Evolutionary conservation across 2,113 vertebrate species (phyloP).

Genomic region (Ctenomys sociabilis): DNA sequence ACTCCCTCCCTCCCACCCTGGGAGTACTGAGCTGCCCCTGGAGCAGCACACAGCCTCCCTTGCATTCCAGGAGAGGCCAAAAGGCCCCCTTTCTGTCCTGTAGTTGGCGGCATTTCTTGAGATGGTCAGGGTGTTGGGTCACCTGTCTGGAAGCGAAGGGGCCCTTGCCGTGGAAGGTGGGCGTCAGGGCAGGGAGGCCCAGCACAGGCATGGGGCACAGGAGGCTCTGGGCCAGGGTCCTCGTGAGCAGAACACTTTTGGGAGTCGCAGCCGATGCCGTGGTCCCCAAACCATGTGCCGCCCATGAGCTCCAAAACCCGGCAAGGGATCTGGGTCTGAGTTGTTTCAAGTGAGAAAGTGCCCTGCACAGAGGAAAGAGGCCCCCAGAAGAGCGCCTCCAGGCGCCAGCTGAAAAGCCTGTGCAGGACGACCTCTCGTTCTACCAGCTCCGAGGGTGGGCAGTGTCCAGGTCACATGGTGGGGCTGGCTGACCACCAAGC

Average conservation of each 20-base stretch:
- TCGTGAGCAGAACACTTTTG: not conserved
- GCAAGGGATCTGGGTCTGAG: not conserved
- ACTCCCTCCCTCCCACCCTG: not conserved
- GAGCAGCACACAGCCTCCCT: not conserved
- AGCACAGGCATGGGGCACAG: not conserved
- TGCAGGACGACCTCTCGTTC: not conserved
- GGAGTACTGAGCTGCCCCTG: fast-evolving
- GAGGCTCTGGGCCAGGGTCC: not conserved
- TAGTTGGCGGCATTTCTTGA: not conserved
- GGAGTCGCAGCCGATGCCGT: not conserved
- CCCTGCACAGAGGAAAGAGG: not conserved
- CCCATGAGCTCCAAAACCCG: not conserved
- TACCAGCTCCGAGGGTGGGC: not conserved
- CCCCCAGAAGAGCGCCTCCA: no score
- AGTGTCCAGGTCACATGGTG: not conserved
- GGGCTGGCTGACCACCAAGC: not conserved
- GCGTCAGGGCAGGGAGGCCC: not conserved
- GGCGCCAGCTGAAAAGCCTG: no score
- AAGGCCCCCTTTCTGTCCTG: not conserved
- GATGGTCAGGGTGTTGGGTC: not conserved
- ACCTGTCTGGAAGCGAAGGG: not conserved
- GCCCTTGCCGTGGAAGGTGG: not conserved
- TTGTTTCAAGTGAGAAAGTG: not conserved
- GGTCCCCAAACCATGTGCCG: not conserved
- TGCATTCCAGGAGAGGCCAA: not conserved